These are phyloP conservation scores for Anarrhichthys ocellatus DNA, from an alignment of 2,113 vertebrate species.

Conservation along the genomic window DNA sequence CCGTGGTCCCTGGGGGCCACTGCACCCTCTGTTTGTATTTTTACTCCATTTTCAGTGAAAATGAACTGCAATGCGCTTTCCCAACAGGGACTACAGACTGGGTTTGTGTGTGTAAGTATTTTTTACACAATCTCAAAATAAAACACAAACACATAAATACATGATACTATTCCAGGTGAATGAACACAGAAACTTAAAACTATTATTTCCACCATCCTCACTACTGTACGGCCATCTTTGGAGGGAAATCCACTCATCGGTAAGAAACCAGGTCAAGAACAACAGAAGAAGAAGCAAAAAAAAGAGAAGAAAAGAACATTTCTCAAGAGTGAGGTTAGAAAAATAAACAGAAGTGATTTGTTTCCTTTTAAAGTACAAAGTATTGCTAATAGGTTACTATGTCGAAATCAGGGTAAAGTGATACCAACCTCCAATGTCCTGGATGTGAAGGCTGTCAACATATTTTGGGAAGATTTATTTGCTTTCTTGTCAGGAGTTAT, in stretches of 20 bases:
- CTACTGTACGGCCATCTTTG: background rate
- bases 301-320: background rate
- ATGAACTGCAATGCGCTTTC: constrained; percentile 51
- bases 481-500: background rate
- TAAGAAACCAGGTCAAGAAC: constrained; percentile 56
- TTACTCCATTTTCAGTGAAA: constrained; percentile 47
- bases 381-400: background rate
- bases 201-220: constrained; percentile 44
- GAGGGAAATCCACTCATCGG: constrained; percentile 11
- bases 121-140: background rate
- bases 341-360: background rate
- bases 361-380: background rate
- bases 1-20: constrained; percentile 38
- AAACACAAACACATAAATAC: constrained; percentile 1
- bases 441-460: background rate
- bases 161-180: constrained; percentile 37
- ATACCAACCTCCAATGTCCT: background rate
- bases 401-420: background rate
- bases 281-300: background rate
- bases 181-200: constrained; percentile 26
- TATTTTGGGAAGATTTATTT: background rate
- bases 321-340: constrained; percentile 1
- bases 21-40: constrained; percentile 59
- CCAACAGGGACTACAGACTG: constrained; percentile 8
- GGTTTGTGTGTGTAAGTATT: constrained; percentile 1